Evolutionary conservation across 2,888 invertebrate genomes (phyloP).

Genomic region (Ernsta delagoae): DNA sequence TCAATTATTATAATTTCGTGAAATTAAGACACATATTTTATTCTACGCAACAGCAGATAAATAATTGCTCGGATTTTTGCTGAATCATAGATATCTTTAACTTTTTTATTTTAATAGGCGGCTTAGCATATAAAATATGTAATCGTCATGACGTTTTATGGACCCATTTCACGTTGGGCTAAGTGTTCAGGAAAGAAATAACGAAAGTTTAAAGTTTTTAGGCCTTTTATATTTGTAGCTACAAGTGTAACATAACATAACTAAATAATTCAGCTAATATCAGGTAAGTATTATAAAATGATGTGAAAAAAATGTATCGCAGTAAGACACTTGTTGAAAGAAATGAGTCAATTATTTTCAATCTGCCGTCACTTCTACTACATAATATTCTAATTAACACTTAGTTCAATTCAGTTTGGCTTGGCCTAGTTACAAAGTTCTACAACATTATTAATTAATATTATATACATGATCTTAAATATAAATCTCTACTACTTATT

Average conservation of each 20-base stretch:
- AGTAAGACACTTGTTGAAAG: background rate
- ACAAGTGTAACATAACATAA: no score
- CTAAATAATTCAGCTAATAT: no score
- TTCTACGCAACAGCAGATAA: conserved; percentile 31
- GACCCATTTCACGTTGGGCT: no score
- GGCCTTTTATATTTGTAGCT: no score
- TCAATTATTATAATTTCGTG: conserved; percentile 31
- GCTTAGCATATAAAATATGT: no score
- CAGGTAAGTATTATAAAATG: no score
- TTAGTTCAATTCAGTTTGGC: conserved; percentile 66
- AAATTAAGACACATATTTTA: conserved; percentile 37
- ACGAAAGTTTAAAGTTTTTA: no score
- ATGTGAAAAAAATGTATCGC: no score
- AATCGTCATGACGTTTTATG: no score
- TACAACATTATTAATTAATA: conserved; percentile 46
- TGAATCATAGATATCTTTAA: background rate
- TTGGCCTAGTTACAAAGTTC: conserved; percentile 58
- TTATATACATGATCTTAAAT: conserved; percentile 47
- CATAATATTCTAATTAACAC: conserved; percentile 27
- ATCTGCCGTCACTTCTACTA: conserved; percentile 26
- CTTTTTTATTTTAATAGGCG: conserved; percentile 4
- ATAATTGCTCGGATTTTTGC: conserved; percentile 8
- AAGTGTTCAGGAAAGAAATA: no score
- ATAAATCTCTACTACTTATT: conserved; percentile 36
- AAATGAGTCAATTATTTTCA: conserved; percentile 5